A percentile compares a stretch with the other conserved stretches of the same genome.
phyloP scores from a whole-genome alignment of 2,797 vertebrate species.

The Mus spretus region DNA sequence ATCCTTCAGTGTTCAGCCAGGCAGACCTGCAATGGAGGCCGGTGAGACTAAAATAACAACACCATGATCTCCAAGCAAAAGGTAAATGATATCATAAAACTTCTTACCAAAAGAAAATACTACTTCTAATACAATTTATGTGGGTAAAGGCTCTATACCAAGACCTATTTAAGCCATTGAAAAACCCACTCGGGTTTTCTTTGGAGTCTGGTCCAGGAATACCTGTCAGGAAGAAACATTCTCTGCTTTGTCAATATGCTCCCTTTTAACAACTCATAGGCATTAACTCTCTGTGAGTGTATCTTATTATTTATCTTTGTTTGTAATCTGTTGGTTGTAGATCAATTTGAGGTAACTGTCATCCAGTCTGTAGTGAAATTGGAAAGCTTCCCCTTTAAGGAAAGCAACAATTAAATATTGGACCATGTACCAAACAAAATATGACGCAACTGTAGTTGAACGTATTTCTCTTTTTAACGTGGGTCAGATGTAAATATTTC shows the following conservation, averaged over 20 bases:
- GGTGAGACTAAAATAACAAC: slow-evolving; percentile 67
- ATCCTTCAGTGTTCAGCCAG: slow-evolving; percentile 73
- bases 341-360: slow-evolving; percentile 40
- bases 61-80: slow-evolving; percentile 74
- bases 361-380: slow-evolving; percentile 45
- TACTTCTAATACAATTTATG: slow-evolving; percentile 76
- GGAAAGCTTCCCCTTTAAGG: slow-evolving; percentile 47
- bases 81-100: slow-evolving; percentile 78
- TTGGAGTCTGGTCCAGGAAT: not conserved
- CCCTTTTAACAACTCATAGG: not conserved
- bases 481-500: slow-evolving; percentile 54
- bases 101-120: slow-evolving; percentile 78
- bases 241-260: slow-evolving; percentile 19
- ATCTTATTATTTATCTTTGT: slow-evolving; percentile 6
- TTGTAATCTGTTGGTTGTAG: slow-evolving; percentile 54
- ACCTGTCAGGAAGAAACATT: not conserved
- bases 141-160: slow-evolving; percentile 63
- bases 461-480: slow-evolving; percentile 28
- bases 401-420: slow-evolving; percentile 15
- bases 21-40: slow-evolving; percentile 67
- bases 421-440: slow-evolving; percentile 50
- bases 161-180: slow-evolving; percentile 73
- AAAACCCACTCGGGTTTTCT: slow-evolving; percentile 55
- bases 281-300: not conserved
- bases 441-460: slow-evolving; percentile 45